Percentiles rank a stretch among this genome's conserved stretches.
These are phyloP conservation scores for Drosophila seclusa DNA, from an alignment of 2,888 invertebrate genomes.

Conservation along the genomic window DNA sequence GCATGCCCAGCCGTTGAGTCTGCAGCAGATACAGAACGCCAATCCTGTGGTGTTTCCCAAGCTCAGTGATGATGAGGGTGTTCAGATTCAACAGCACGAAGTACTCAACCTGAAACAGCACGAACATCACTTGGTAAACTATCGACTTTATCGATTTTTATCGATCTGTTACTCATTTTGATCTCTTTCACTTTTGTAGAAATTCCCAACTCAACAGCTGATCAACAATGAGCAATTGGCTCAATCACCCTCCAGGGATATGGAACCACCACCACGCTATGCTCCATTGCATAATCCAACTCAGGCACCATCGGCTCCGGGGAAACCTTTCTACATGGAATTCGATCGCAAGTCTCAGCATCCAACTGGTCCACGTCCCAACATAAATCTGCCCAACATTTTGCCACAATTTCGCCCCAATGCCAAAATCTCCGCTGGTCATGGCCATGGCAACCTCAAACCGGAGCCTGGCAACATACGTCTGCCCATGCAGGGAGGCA, in stretches of 20 bases:
- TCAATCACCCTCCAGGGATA: constrained; percentile 84
- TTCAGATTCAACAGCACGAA: constrained; percentile 83
- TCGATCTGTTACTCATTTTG: fast-evolving
- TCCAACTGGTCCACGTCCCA: constrained; percentile 58
- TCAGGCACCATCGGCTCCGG: constrained; percentile 29
- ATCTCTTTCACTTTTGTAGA: constrained; percentile 18
- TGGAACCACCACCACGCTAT: constrained; percentile 82
- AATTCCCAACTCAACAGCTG: constrained; percentile 46
- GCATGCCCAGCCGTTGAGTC: constrained; percentile 83
- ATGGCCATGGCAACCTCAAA: constrained; percentile 72
- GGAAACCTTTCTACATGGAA: constrained; percentile 72
- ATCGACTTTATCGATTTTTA: neutral
- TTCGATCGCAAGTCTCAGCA: constrained; percentile 80
- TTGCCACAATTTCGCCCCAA: constrained; percentile 90
- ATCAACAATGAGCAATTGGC: constrained; percentile 38
- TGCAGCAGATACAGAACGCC: constrained; percentile 79
- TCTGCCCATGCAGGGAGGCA: constrained; percentile 66
- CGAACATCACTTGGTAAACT: constrained; percentile 79
- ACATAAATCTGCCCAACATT: constrained; percentile 87
- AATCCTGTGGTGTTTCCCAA: constrained; percentile 83
- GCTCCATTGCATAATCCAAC: constrained; percentile 53
- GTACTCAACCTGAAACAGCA: constrained; percentile 83
- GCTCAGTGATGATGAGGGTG: constrained; percentile 57
- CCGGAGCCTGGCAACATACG: constrained; percentile 84
- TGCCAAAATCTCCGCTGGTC: constrained; percentile 86